phyloP scores from a whole-genome alignment of 35 echinoderm and acorn worm genomes.

The Holothuria glaberrima region DNA sequence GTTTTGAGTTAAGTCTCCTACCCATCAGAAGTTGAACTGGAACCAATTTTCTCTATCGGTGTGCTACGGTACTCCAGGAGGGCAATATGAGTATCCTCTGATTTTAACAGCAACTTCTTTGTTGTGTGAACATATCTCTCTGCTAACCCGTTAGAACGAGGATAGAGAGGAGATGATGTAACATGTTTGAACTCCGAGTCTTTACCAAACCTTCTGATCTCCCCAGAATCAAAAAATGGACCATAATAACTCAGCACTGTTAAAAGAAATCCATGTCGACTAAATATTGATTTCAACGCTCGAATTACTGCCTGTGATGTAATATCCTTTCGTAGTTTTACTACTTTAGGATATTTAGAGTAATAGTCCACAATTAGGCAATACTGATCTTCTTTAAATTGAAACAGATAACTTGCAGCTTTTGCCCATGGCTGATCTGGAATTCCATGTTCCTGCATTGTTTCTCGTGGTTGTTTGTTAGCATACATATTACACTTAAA shows the following conservation, averaged over 20 bases:
- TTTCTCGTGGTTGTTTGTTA: slow-evolving; percentile 51
- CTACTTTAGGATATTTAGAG: slow-evolving; percentile 51
- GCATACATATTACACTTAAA: slow-evolving; percentile 33
- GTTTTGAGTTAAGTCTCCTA: neutral
- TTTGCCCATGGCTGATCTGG: slow-evolving; percentile 71
- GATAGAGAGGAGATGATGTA: slow-evolving; percentile 43
- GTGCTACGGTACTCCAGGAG: slow-evolving; percentile 33
- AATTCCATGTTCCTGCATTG: slow-evolving; percentile 67
- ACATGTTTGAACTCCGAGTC: slow-evolving; percentile 47
- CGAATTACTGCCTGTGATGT: slow-evolving; percentile 19
- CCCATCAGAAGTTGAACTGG: slow-evolving; percentile 40
- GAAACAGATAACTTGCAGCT: slow-evolving; percentile 63
- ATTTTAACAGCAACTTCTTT: slow-evolving; percentile 58
- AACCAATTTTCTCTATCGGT: neutral
- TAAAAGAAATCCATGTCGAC: slow-evolving; percentile 48
- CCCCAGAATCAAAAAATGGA: slow-evolving; percentile 63
- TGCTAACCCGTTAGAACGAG: slow-evolving; percentile 58
- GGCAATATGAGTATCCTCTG: slow-evolving; percentile 1
- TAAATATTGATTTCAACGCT: slow-evolving; percentile 41
- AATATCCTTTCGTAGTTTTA: neutral
- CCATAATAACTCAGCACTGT: slow-evolving; percentile 62
- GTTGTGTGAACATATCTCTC: slow-evolving; percentile 44
- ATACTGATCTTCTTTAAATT: slow-evolving; percentile 49
- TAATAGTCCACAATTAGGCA: slow-evolving; percentile 61
- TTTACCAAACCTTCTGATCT: slow-evolving; percentile 50